Evolutionary conservation across 30 jellyfish, hydroid and myxozoan species (phyloP).

Genomic region (Clytia hemisphaerica): DNA sequence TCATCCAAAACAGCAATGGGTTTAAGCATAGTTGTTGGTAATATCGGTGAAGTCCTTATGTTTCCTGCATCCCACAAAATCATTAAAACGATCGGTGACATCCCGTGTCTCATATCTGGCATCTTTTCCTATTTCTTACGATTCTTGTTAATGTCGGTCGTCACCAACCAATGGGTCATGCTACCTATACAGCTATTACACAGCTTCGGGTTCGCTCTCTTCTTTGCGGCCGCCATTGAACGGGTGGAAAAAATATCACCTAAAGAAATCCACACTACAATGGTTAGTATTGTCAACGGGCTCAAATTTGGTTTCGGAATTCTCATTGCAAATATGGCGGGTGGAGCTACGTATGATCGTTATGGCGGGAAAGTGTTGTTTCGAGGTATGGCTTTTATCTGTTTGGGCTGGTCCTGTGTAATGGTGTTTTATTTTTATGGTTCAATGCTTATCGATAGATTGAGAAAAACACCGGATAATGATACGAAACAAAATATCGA

Average conservation of each 20-base stretch:
- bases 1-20: slow-evolving; percentile 67
- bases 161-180: slow-evolving; percentile 51
- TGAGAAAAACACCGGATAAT: no score
- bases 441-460: no score
- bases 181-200: slow-evolving; percentile 52
- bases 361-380: slow-evolving; percentile 55
- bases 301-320: slow-evolving; percentile 50
- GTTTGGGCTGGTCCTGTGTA: slow-evolving; percentile 37
- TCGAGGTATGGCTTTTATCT: slow-evolving; percentile 32
- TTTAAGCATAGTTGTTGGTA: slow-evolving; percentile 53
- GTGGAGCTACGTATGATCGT: slow-evolving; percentile 42
- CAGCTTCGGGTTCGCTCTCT: slow-evolving; percentile 60
- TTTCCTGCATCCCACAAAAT: slow-evolving; percentile 50
- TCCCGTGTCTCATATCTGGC: slow-evolving; percentile 37
- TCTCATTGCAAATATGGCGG: slow-evolving; percentile 34
- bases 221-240: slow-evolving; percentile 65
- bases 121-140: slow-evolving; percentile 37
- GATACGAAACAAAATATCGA: no score
- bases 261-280: slow-evolving; percentile 38
- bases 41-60: slow-evolving; percentile 53
- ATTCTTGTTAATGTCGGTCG: slow-evolving; percentile 34
- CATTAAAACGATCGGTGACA: slow-evolving; percentile 25
- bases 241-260: slow-evolving; percentile 33
- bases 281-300: slow-evolving; percentile 51
- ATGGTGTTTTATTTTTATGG: slow-evolving; percentile 2